Conservation (phyloP, 2,888 invertebrate species). For the Euproctis similis region DNA sequence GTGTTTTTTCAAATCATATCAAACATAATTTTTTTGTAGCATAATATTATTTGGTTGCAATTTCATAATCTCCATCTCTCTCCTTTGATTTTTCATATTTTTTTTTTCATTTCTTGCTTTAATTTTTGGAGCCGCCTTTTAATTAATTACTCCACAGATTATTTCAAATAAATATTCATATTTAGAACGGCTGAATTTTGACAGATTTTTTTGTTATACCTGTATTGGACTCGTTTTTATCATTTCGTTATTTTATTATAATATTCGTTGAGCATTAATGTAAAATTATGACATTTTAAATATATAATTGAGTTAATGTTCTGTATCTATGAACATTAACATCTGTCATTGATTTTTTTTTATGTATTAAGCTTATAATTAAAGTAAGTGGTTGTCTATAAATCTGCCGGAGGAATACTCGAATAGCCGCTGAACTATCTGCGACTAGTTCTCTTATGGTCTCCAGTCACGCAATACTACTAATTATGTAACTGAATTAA, state of each 20-base stretch:
- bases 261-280: constrained; percentile 1
- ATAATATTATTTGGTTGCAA: too few relatives aligned
- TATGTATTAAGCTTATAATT: constrained; percentile 7
- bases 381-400: constrained; percentile 38
- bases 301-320: constrained; percentile 4
- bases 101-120: too few relatives aligned
- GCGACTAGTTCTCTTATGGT: constrained; percentile 60
- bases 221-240: constrained; percentile 2
- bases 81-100: too few relatives aligned
- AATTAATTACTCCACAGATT: too few relatives aligned
- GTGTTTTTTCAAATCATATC: too few relatives aligned
- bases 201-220: too few relatives aligned
- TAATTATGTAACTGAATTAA: constrained; percentile 62
- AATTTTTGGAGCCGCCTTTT: too few relatives aligned
- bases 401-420: constrained; percentile 44
- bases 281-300: constrained; percentile 6
- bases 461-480: constrained; percentile 56
- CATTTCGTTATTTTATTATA: constrained; percentile 5
- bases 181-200: too few relatives aligned
- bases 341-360: constrained; percentile 3
- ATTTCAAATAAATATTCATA: too few relatives aligned
- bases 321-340: constrained; percentile 1
- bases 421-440: constrained; percentile 42
- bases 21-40: too few relatives aligned
- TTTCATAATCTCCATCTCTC: too few relatives aligned